Conservation (phyloP, 1,140 invertebrate species). For the Drosophila grimshawi region DNA sequence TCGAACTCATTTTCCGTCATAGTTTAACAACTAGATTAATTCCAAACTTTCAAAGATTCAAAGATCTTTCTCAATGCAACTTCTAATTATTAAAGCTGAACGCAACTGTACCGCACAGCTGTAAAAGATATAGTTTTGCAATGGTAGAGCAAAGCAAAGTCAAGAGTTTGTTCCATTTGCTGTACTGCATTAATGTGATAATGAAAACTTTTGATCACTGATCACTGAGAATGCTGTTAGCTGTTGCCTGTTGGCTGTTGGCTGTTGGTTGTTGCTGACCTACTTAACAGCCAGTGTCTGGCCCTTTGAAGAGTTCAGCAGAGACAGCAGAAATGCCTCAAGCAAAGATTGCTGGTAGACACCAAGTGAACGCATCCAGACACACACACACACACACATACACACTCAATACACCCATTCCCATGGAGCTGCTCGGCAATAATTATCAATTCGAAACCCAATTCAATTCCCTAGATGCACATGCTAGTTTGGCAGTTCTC, state of each 20-base stretch:
- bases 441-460: slow-evolving; percentile 20
- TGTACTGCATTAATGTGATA: slow-evolving; percentile 19
- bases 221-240: slow-evolving; percentile 5
- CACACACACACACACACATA: slow-evolving; percentile 11
- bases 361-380: slow-evolving; percentile 33
- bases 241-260: too few relatives aligned
- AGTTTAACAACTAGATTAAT: too few relatives aligned
- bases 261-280: slow-evolving; percentile 33
- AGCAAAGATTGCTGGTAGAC: slow-evolving; percentile 49
- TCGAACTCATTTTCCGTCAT: too few relatives aligned
- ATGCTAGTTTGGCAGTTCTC: slow-evolving; percentile 7
- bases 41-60: too few relatives aligned
- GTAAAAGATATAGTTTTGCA: background rate
- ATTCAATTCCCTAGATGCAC: slow-evolving; percentile 27
- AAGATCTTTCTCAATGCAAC: background rate
- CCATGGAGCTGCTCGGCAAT: slow-evolving; percentile 7
- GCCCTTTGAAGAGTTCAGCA: slow-evolving; percentile 42
- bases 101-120: slow-evolving; percentile 1
- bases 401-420: slow-evolving; percentile 2
- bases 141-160: background rate
- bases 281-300: slow-evolving; percentile 41
- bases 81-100: background rate
- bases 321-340: slow-evolving; percentile 28
- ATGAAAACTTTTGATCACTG: slow-evolving; percentile 33
- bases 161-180: background rate